Conservation (phyloP, 2,113 vertebrate species). For the Muscicapa adusta region DNA sequence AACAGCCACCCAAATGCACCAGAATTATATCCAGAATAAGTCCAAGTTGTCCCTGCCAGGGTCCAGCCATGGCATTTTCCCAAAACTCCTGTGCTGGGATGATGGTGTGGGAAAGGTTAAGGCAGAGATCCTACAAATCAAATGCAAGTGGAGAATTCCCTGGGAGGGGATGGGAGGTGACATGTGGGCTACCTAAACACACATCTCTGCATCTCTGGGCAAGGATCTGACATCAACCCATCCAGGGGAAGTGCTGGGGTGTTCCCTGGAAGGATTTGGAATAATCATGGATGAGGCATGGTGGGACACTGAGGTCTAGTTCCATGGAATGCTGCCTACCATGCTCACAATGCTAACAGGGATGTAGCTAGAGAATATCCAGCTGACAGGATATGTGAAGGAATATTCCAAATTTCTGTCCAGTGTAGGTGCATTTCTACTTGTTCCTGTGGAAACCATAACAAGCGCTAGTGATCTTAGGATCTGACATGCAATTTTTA, state of each 20-base stretch:
- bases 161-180: not conserved
- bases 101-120: rapidly evolving
- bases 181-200: no score
- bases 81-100: not conserved
- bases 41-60: not conserved
- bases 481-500: not conserved
- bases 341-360: rapidly evolving
- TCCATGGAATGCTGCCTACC: not conserved
- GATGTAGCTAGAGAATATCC: not conserved
- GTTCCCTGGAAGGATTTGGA: not conserved
- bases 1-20: not conserved
- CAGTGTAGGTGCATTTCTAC: not conserved
- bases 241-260: rapidly evolving
- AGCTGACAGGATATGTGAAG: not conserved
- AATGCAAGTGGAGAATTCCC: no score
- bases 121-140: not conserved
- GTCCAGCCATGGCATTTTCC: not conserved
- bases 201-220: not conserved
- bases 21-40: not conserved
- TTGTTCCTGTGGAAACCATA: not conserved
- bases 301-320: not conserved
- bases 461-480: not conserved
- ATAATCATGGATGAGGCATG: not conserved
- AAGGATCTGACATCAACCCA: not conserved
- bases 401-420: not conserved